Conservation (phyloP, 1,140 invertebrate genomes). For the Drosophila sechellia region DNA sequence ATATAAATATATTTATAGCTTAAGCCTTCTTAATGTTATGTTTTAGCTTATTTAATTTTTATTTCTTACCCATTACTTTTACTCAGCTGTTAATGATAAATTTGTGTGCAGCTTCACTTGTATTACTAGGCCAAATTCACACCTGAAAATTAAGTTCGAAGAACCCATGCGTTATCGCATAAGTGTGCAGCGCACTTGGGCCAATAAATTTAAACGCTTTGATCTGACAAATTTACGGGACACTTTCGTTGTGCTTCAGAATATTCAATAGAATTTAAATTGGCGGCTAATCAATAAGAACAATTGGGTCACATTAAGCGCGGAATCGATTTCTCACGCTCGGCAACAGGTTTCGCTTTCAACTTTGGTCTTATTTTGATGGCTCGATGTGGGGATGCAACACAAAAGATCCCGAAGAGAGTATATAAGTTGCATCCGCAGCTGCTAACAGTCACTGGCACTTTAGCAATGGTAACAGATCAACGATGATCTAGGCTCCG, state of each 20-base stretch:
- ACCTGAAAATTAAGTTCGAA: conserved; percentile 11
- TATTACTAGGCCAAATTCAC: background rate
- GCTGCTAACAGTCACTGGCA: conserved; percentile 25
- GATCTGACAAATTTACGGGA: conserved; percentile 54
- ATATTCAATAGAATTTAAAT: conserved; percentile 55
- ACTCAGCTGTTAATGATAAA: too few species aligned
- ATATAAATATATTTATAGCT: too few species aligned
- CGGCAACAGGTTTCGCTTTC: conserved; percentile 54
- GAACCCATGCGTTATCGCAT: conserved; percentile 16
- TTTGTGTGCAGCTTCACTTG: background rate
- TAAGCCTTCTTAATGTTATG: too few species aligned
- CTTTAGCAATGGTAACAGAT: conserved; percentile 40
- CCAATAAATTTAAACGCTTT: conserved; percentile 61
- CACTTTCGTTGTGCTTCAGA: conserved; percentile 46
- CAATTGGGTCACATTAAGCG: conserved; percentile 63
- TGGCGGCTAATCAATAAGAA: conserved; percentile 58
- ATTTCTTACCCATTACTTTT: too few species aligned
- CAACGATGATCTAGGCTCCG: background rate
- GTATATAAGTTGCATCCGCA: conserved; percentile 40
- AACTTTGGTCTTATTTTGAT: conserved; percentile 25
- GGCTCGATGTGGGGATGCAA: conserved; percentile 12
- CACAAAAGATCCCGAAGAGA: background rate
- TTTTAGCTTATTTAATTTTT: too few species aligned
- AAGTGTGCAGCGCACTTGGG: conserved; percentile 18
- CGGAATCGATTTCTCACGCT: conserved; percentile 67